A percentile compares a stretch with the other conserved stretches of the same genome.
Conservation (phyloP, 2,888 invertebrate species). For the Tuta absoluta region DNA sequence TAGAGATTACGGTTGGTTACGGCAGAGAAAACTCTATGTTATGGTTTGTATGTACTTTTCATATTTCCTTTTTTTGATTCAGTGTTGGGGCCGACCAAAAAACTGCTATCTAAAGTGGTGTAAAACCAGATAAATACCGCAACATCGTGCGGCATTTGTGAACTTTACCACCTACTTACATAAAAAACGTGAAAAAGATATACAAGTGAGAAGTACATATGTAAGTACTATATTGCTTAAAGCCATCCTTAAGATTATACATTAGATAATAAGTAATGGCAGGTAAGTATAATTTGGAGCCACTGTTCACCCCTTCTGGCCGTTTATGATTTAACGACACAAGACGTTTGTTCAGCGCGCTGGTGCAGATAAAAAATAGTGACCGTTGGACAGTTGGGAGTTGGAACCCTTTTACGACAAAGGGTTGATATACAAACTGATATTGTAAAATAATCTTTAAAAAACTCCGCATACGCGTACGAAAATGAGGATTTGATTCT, state of each 20-base stretch:
- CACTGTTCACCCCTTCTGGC: conserved; percentile 55
- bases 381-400: conserved; percentile 57
- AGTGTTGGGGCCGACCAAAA: too few relatives aligned
- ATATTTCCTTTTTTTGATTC: not conserved
- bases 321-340: conserved; percentile 59
- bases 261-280: conserved; percentile 49
- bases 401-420: conserved; percentile 14
- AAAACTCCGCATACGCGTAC: too few relatives aligned
- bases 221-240: conserved; percentile 14
- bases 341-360: conserved; percentile 35
- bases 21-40: too few relatives aligned
- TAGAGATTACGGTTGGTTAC: not conserved
- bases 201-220: too few relatives aligned
- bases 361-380: conserved; percentile 52
- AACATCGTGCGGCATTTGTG: too few relatives aligned
- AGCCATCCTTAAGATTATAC: conserved; percentile 43
- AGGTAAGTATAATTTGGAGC: conserved; percentile 47
- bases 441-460: not conserved
- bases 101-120: too few relatives aligned
- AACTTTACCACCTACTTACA: too few relatives aligned
- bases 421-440: not conserved
- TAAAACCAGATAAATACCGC: too few relatives aligned
- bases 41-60: not conserved
- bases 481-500: too few relatives aligned
- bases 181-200: too few relatives aligned